phyloP scores from a whole-genome alignment of 1,140 invertebrate species.

The Muscidifurax raptorellus region DNA sequence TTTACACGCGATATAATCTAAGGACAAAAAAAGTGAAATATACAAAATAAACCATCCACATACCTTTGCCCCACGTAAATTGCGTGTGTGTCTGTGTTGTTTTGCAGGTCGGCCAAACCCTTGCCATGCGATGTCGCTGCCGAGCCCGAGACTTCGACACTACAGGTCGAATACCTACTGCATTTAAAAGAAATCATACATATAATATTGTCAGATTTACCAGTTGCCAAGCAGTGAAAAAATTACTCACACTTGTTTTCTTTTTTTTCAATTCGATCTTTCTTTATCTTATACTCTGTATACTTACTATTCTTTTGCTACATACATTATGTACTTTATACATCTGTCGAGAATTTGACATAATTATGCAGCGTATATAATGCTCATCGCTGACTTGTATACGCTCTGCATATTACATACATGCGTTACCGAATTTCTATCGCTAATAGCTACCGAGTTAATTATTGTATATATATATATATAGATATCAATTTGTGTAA shows the following conservation, averaged over 20 bases:
- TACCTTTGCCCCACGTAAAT: slow-evolving; percentile 34
- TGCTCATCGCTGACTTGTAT: background rate
- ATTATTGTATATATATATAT: slow-evolving; percentile 50
- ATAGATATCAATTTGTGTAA: slow-evolving; percentile 47
- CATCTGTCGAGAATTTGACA: background rate
- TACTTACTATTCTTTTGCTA: background rate
- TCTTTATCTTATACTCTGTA: background rate
- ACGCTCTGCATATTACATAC: background rate
- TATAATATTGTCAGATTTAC: background rate
- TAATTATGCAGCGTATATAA: background rate
- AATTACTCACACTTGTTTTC: background rate
- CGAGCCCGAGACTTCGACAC: slow-evolving; percentile 75
- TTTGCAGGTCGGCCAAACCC: slow-evolving; percentile 73
- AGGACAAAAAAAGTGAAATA: too few relatives aligned
- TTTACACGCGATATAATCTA: too few relatives aligned
- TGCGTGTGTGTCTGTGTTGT: slow-evolving; percentile 65
- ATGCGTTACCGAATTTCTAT: background rate
- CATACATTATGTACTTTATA: background rate
- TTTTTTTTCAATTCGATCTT: background rate
- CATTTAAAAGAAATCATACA: slow-evolving; percentile 34
- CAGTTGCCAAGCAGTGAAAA: slow-evolving; percentile 21
- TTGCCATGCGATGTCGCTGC: slow-evolving; percentile 76
- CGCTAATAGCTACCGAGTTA: background rate
- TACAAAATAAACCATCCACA: slow-evolving; percentile 14
- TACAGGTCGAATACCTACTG: slow-evolving; percentile 71